Base-by-base conservation (phyloP, 2,888 invertebrate genomes). In the Acleris cristana region DNA sequence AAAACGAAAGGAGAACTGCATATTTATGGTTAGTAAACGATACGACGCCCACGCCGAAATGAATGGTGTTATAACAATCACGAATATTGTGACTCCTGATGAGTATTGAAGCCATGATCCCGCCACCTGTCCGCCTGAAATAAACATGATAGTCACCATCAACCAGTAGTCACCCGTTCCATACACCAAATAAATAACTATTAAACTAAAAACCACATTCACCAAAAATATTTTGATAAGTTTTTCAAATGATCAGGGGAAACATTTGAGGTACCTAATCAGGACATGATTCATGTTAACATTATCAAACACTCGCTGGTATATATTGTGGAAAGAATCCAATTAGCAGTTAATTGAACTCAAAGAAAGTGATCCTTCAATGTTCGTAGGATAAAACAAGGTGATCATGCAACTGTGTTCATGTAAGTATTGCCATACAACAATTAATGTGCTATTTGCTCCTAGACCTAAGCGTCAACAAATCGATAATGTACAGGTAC, bases 61-160 rank as follows among this genome's bases (percentile, higher is more conserved):
- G 78, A 81, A 85, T 83, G 88, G 74, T 76, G 84, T 76, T 73
- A 82, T 74, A 76, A 84, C 70, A 70, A 82, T 73, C 65, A 83
- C 72, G 57, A 79, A 73, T 72, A 87, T 71, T 71, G 82, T 65
- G 66, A 84, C 70, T 63, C 84, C 73, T 79, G 79, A 79, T 71
- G 81, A 73, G 70, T 79, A 82, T 66, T 82, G 80, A 80, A 76
- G 78, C 74, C 72, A 81, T 73, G 79, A 74, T 72, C 80, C 89
- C 85, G 85, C 83, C 88, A 90, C 88, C 88, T 70, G 75, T 71
- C 76, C 77, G 72, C 77, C 90, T 90, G 90, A 87, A 90, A 90
- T 82, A 75, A 75, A 75, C 77, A 75, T 69, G 67, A 67, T 48
- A 54, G 34, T 67, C 67, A 67, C 60, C 60, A 69, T 61, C 45